Evolutionary conservation across 2,113 vertebrate genomes (phyloP), one percentile per base, ranked within the genome.

Genomic region (Nestor notabilis): DNA sequence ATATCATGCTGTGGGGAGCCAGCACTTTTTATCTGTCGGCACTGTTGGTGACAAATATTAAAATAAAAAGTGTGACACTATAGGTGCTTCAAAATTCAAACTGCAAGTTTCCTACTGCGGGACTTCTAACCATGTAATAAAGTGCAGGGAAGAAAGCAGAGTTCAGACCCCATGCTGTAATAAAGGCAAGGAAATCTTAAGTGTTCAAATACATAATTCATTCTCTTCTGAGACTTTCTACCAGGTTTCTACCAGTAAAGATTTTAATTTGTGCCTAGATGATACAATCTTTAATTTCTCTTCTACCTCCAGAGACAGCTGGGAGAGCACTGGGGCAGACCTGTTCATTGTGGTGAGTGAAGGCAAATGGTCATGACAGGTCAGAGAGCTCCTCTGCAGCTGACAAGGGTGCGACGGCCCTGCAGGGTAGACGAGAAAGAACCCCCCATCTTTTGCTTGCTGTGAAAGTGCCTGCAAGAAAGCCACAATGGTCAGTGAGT

Each of bases 91-190:
- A 97, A 89, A 96, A 98, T 97, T 97, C 96, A 97, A 95, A 89
- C 95, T 61, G 94, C 91, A 97, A 97, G 94, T 97, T 96, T 96
- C 96, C 95, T 97, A 97, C 94, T 93, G 97, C 1, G 93, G 97
- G 97, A 97, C 97, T 97, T 96, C 97, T 98, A 98, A 97, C 97
- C 97, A 97, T 97, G 95, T 97, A 97, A 97, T 97, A 97, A 96
- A 97, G 93, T 96, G 95, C 93, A 93, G 94, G 94, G 96, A 97
- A 96, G 96, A 97, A 96, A 97, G 95, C 97, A 92, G 95, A 96
- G 96, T 96, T 97, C 96, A 96, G 97, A 97, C 97, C 97, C 91
- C 97, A 97, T 97, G 97, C 92, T 94, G 97, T 68, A 95, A 92
- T 95, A 96, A 97, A 97, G 96, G 96, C 92, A 95, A 97, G 95